Evolutionary conservation across 2,888 invertebrate species (phyloP).

Genomic region (Cantharis flavilabris): DNA sequence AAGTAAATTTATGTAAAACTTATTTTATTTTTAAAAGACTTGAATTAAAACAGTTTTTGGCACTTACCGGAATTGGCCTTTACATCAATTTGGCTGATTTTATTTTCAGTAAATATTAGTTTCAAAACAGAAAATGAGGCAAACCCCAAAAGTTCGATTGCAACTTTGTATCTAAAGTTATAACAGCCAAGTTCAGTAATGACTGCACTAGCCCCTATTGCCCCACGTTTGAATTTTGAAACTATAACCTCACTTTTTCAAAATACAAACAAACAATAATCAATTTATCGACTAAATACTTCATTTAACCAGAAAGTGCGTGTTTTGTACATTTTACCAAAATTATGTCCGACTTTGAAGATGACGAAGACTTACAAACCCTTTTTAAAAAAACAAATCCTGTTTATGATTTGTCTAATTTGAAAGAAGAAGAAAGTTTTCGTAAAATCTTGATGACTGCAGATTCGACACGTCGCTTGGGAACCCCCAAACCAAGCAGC

Average conservation of each 20-base stretch:
- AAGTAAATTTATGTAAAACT: neutral
- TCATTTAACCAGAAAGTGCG: neutral
- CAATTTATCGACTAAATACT: neutral
- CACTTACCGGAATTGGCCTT: too few species aligned
- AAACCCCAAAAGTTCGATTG: too few species aligned
- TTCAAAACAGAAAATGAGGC: too few species aligned
- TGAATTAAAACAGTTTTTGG: too few species aligned
- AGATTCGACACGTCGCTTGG: slow-evolving; percentile 21
- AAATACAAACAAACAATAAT: neutral
- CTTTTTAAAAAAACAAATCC: slow-evolving; percentile 39
- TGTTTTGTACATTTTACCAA: neutral
- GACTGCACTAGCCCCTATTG: neutral
- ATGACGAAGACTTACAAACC: slow-evolving; percentile 38
- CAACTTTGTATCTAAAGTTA: too few species aligned
- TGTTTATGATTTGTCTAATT: slow-evolving; percentile 36
- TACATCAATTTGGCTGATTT: too few species aligned
- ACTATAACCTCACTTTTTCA: neutral
- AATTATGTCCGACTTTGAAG: slow-evolving; percentile 35
- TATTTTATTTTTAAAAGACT: too few species aligned
- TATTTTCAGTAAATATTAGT: too few species aligned
- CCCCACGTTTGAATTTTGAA: neutral
- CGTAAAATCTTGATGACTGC: slow-evolving; percentile 37
- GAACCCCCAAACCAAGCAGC: slow-evolving; percentile 13
- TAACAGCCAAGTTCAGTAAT: too few species aligned
- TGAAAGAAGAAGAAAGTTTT: slow-evolving; percentile 38